Evolutionary conservation across 2,797 vertebrate genomes (phyloP), one percentile per base, ranked within the genome.

Genomic region (Melanitta fusca): DNA sequence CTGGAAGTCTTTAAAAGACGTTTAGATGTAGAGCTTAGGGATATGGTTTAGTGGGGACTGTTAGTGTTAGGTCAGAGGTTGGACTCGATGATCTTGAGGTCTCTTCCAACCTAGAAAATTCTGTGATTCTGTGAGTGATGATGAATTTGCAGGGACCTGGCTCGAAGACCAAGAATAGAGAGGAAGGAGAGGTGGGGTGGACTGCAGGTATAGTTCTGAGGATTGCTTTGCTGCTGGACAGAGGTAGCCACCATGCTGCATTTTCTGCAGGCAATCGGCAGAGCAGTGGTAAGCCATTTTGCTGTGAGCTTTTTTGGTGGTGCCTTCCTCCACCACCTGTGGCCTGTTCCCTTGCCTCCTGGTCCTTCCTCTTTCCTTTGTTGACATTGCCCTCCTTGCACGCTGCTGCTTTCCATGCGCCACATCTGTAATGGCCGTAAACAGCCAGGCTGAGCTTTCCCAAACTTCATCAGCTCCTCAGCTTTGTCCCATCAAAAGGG

Each of bases 191-290:
- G 17, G 34, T 25, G 16, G 11, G 27, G 4, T 54, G 32, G 45
- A 7, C 32, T n/a, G 3, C 1, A 45, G 36, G 24, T 17, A 39
- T 10, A 13, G 14, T 30, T 71, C 71, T 27, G 0, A n/a, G 47
- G 49, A 19, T 54, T 0, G 1, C 22, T 34, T 58, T 0, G 1
- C 22, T 34, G 41, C 16, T 51, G 43, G 38, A 53, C 8, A 9
- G 24, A 58, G 39, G 51, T 27, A 54, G 53, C 9, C 54, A 18
- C 28, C 28, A 51, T 36, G 13, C 47, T 64, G 28, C 28, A 28
- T 54, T 43, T 84, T 41, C 53, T 41, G 28, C 68, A 62, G n/a
- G n/a, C 30, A 68, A 21, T 5, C 45, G 22, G 36, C 73, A 91
- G 45, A 36, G 38, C 1, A 1, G 8, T 6, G 13, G 18, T 36